A percentile compares a stretch with the other conserved stretches of the same genome.
phyloP scores from a whole-genome alignment of 2,113 vertebrate genomes.

The Crotalus helleri region DNA sequence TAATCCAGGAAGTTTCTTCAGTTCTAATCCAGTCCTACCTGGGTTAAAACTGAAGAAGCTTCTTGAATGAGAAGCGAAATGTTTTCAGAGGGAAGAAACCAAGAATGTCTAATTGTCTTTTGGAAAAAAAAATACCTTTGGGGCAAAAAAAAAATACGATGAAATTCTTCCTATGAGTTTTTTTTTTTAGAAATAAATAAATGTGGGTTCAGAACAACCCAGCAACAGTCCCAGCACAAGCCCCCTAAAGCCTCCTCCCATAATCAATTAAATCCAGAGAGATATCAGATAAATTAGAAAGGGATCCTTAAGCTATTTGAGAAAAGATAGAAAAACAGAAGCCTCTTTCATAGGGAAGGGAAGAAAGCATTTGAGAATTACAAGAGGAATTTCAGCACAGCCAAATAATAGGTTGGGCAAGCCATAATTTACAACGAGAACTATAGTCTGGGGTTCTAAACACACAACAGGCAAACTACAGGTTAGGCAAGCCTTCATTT shows the following conservation, averaged over 20 bases:
- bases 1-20: no score
- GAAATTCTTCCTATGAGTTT: background rate
- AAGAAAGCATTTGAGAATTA: background rate
- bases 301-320: background rate
- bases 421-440: background rate
- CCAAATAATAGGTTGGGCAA: background rate
- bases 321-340: background rate
- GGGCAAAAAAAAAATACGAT: background rate
- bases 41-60: no score
- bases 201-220: background rate
- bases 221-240: background rate
- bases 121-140: no score
- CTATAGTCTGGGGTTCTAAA: background rate
- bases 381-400: background rate
- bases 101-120: no score
- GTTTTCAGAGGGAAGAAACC: no score
- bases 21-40: no score
- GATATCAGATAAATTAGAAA: background rate
- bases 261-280: background rate
- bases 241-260: background rate
- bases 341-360: background rate
- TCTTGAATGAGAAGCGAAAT: no score
- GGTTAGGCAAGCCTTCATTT: background rate
- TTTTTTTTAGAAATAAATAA: background rate
- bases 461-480: background rate